These are phyloP conservation scores for Hirudinaria manillensis DNA, from an alignment of 2,888 invertebrate species.

Conservation along the genomic window DNA sequence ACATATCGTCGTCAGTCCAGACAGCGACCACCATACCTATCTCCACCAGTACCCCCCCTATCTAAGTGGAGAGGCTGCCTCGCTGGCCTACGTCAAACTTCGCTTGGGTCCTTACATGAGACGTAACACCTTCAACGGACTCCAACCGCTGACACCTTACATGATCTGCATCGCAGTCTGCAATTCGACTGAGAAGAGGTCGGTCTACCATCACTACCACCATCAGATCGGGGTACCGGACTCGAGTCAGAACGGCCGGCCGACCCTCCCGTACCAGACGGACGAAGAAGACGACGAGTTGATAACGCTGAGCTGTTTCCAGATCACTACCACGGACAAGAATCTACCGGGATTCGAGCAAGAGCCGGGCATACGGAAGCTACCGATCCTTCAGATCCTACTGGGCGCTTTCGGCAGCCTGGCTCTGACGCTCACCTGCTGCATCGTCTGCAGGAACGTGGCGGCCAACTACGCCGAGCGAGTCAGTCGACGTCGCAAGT, in stretches of 20 bases:
- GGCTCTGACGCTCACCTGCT: not conserved
- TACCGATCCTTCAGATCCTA: constrained; percentile 18
- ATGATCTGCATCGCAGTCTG: constrained; percentile 12
- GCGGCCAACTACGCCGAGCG: constrained; percentile 1
- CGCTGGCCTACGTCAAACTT: constrained; percentile 14
- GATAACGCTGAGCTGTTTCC: constrained; percentile 9
- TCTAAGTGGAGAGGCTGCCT: not conserved
- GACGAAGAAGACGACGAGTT: constrained; percentile 5
- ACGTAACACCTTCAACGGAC: constrained; percentile 17
- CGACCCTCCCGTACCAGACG: too few relatives aligned
- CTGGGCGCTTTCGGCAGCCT: constrained; percentile 17
- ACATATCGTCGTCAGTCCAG: not conserved
- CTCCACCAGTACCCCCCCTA: constrained; percentile 1
- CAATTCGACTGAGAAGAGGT: not conserved
- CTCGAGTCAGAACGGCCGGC: too few relatives aligned
- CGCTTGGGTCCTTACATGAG: constrained; percentile 18
- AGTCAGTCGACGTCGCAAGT: not conserved
- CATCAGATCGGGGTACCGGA: not conserved
- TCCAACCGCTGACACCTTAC: constrained; percentile 15
- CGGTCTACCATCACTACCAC: not conserved
- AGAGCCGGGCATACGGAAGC: constrained; percentile 5
- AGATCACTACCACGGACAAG: constrained; percentile 5
- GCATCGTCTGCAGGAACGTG: constrained; percentile 3
- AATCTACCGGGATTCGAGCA: not conserved
- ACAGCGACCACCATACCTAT: not conserved